Evolutionary conservation across 2,888 invertebrate species (phyloP).

Genomic region (Amphipyra tragopoginis): DNA sequence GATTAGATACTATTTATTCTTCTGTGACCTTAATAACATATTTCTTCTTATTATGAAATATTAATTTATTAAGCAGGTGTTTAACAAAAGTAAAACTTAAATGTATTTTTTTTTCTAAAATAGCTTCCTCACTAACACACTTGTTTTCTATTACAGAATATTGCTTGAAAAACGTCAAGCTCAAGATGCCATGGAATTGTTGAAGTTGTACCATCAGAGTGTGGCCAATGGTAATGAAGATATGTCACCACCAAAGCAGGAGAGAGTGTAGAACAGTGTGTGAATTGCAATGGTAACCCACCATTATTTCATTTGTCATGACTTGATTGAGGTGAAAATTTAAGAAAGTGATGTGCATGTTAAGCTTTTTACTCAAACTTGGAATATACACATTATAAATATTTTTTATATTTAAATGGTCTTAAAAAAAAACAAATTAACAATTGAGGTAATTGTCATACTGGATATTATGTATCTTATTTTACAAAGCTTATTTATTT

Average conservation of each 20-base stretch:
- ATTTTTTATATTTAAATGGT: not conserved
- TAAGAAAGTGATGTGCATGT: not conserved
- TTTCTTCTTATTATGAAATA: too few species aligned
- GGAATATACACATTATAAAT: too few species aligned
- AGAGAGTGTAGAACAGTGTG: constrained; percentile 75
- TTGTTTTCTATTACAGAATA: constrained; percentile 84
- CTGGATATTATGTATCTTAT: not conserved
- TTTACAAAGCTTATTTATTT: not conserved
- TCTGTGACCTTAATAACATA: too few species aligned
- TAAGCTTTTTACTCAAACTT: not conserved
- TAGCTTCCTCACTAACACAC: not conserved
- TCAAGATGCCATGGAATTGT: constrained; percentile 95
- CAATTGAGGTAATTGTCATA: not conserved
- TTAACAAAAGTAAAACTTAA: too few species aligned
- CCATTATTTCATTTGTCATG: constrained; percentile 43
- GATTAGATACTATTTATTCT: too few species aligned
- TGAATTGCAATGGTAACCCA: constrained; percentile 56
- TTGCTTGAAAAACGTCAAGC: constrained; percentile 95
- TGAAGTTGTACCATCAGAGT: constrained; percentile 93
- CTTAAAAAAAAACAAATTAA: not conserved
- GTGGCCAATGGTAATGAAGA: constrained; percentile 87
- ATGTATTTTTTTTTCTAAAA: too few species aligned
- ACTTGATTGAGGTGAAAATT: constrained; percentile 52
- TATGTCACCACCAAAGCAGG: constrained; percentile 85
- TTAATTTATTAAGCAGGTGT: too few species aligned